These are phyloP conservation scores for Falco rusticolus DNA, from an alignment of 2,797 vertebrate species.

Conservation along the genomic window DNA sequence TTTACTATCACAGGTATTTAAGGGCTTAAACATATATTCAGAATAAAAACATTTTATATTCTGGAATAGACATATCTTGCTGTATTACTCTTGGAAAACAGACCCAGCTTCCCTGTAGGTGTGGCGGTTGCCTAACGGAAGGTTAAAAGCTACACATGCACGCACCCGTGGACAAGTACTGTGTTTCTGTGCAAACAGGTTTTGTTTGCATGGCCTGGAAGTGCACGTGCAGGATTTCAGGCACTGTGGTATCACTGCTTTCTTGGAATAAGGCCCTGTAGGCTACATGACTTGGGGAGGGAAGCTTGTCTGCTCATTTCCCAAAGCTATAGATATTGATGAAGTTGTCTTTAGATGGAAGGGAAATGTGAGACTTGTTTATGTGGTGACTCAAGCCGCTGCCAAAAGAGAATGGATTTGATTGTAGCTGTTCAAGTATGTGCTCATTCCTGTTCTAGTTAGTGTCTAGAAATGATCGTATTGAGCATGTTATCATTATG, in stretches of 20 bases:
- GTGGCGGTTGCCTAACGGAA: neutral
- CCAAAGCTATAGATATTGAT: neutral
- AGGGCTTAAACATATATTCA: neutral
- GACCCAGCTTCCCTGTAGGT: neutral
- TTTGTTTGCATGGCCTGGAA: neutral
- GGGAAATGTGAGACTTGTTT: neutral
- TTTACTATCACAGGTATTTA: neutral
- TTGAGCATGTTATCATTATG: neutral
- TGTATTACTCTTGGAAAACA: neutral
- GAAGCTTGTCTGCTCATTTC: neutral
- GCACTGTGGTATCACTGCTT: neutral
- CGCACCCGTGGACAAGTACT: rapidly evolving
- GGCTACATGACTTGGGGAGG: neutral
- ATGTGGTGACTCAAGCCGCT: neutral
- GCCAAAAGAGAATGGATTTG: neutral
- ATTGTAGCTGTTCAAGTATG: neutral
- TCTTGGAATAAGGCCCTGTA: neutral
- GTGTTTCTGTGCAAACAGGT: neutral
- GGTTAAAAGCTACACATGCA: neutral
- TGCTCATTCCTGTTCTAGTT: neutral
- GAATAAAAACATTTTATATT: neutral
- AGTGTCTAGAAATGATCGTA: neutral
- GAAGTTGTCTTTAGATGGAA: neutral
- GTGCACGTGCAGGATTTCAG: neutral
- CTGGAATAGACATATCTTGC: neutral